These are phyloP conservation scores for Colius striatus DNA, from an alignment of 2,113 vertebrate species.

Conservation along the genomic window DNA sequence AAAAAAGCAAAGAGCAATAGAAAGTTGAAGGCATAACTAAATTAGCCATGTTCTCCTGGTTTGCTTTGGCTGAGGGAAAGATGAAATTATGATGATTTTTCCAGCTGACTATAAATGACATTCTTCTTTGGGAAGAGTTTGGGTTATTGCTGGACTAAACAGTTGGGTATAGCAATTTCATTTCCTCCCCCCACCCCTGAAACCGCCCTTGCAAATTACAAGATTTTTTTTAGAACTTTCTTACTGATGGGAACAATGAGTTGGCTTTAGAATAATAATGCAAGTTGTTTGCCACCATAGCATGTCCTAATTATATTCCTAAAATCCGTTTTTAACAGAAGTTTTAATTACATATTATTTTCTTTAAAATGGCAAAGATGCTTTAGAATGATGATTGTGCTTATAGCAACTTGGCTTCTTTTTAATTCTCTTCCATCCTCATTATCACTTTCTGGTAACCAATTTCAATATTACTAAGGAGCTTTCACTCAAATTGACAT, in stretches of 20 bases:
- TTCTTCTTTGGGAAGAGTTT: background rate
- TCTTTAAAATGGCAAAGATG: background rate
- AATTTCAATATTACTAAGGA: constrained; percentile 33
- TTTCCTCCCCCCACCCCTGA: background rate
- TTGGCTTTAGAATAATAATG: background rate
- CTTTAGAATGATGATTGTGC: background rate
- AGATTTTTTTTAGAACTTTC: background rate
- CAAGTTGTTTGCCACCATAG: background rate
- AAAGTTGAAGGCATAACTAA: background rate
- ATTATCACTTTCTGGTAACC: constrained; percentile 17
- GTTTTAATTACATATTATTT: constrained; percentile 18
- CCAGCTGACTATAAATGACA: background rate
- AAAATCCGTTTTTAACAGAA: background rate
- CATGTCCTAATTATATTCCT: background rate
- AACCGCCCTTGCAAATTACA: background rate
- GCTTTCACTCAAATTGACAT: constrained; percentile 62
- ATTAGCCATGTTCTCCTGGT: background rate
- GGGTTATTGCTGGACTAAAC: background rate
- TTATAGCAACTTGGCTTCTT: background rate
- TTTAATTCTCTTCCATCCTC: background rate
- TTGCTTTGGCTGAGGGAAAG: background rate
- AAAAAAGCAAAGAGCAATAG: background rate
- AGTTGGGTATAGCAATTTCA: background rate
- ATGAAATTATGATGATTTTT: background rate
- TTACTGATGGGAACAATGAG: background rate